These are phyloP conservation scores for Reticulitermes speratus DNA, from an alignment of 1,140 invertebrate species.

Conservation along the genomic window DNA sequence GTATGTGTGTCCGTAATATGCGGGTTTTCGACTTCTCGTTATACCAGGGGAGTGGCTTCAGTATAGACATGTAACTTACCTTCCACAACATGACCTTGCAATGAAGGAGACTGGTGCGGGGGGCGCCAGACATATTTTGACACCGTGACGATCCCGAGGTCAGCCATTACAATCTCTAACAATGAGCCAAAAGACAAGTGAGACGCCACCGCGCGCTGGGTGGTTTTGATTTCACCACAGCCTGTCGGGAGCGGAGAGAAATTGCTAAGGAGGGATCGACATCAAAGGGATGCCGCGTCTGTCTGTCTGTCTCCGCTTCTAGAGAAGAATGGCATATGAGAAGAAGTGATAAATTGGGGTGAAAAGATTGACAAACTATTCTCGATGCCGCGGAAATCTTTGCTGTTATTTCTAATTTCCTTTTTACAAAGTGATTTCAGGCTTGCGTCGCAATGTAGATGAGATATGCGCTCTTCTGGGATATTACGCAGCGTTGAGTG, in stretches of 20 bases:
- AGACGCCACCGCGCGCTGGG: conserved; percentile 2
- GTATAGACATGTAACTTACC: too few relatives aligned
- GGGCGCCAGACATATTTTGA: conserved; percentile 9
- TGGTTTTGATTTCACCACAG: not conserved
- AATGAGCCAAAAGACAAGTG: not conserved
- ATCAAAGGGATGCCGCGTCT: not conserved
- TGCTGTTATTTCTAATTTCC: too few relatives aligned
- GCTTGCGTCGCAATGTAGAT: too few relatives aligned
- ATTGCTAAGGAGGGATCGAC: not conserved
- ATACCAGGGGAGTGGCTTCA: too few relatives aligned
- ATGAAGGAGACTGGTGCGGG: not conserved
- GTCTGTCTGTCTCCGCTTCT: not conserved
- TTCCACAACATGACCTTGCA: too few relatives aligned
- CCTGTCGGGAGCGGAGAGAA: not conserved
- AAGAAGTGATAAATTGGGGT: too few relatives aligned
- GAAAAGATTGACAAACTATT: not conserved
- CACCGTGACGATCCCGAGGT: conserved; percentile 1
- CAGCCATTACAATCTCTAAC: not conserved
- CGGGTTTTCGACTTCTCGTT: too few relatives aligned
- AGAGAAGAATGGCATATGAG: too few relatives aligned
- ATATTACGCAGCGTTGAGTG: too few relatives aligned
- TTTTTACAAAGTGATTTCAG: too few relatives aligned
- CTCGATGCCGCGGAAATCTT: not conserved
- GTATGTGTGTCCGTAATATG: too few relatives aligned
- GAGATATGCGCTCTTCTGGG: too few relatives aligned